Evolutionary conservation across 2,113 vertebrate genomes (phyloP).

Genomic region (Damaliscus lunatus): DNA sequence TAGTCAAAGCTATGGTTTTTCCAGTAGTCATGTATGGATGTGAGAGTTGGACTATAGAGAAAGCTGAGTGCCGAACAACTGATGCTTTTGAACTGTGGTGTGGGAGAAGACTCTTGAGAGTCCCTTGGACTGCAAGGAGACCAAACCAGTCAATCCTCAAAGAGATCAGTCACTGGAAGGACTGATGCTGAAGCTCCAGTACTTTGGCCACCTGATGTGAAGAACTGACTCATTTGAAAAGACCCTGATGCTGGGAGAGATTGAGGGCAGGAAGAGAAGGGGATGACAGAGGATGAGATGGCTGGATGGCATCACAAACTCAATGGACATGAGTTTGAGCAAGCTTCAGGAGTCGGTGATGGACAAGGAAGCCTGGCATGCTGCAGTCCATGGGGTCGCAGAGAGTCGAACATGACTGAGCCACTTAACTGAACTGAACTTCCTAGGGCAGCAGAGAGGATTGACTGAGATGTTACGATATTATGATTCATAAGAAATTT

Average conservation of each 20-base stretch:
- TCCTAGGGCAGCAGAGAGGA: background rate
- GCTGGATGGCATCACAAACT: background rate
- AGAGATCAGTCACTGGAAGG: background rate
- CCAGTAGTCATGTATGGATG: background rate
- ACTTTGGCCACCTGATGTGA: background rate
- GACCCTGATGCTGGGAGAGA: background rate
- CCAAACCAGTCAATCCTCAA: background rate
- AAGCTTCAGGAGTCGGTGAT: background rate
- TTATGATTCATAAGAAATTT: background rate
- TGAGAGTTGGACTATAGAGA: background rate
- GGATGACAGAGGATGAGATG: background rate
- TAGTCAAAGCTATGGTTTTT: background rate
- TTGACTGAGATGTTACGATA: background rate
- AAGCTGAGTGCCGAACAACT: background rate
- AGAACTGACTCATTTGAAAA: background rate
- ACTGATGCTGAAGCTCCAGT: background rate
- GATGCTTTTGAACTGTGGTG: background rate
- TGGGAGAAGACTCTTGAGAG: background rate
- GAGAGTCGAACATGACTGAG: background rate
- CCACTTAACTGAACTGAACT: background rate
- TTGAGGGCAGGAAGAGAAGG: background rate
- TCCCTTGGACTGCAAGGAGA: background rate
- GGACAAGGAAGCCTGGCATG: background rate
- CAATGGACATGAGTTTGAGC: background rate
- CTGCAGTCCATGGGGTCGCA: background rate